phyloP scores from a whole-genome alignment of 2,797 vertebrate genomes.

The Steatocranus sp. region DNA sequence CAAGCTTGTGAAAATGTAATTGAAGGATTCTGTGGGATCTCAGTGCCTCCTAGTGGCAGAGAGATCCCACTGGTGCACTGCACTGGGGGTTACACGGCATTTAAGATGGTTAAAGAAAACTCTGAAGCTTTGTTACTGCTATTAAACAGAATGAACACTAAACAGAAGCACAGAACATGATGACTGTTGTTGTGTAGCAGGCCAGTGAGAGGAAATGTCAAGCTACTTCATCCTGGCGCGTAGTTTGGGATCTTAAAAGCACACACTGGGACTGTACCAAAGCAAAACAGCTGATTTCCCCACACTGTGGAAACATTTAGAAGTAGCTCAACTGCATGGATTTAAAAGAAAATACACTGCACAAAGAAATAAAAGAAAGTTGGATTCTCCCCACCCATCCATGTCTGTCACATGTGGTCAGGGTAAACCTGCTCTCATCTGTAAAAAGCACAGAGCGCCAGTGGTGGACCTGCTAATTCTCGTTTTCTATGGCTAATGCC shows the following conservation, averaged over 20 bases:
- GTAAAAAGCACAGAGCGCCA: neutral
- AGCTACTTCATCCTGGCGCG: neutral
- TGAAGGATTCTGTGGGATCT: constrained; percentile 16
- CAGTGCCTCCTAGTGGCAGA: constrained; percentile 61
- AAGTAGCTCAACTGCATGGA: neutral
- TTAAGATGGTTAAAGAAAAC: neutral
- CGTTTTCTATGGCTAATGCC: neutral
- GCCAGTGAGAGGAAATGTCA: too few species aligned
- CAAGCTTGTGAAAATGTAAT: neutral
- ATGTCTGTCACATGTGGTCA: neutral
- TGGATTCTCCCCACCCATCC: neutral
- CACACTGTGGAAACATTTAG: neutral
- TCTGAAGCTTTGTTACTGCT: neutral
- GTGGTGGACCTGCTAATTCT: neutral
- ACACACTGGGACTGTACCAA: neutral
- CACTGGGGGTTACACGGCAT: neutral
- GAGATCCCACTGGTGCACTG: neutral
- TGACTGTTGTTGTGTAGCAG: neutral
- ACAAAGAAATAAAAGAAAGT: neutral
- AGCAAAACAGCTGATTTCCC: neutral
- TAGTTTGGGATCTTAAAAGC: neutral
- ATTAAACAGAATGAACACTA: neutral
- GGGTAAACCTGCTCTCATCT: neutral
- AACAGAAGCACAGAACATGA: neutral
- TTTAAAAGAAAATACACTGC: neutral